Base-by-base conservation (phyloP, 2,797 vertebrate species). In the Sebastes itinus region DNA sequence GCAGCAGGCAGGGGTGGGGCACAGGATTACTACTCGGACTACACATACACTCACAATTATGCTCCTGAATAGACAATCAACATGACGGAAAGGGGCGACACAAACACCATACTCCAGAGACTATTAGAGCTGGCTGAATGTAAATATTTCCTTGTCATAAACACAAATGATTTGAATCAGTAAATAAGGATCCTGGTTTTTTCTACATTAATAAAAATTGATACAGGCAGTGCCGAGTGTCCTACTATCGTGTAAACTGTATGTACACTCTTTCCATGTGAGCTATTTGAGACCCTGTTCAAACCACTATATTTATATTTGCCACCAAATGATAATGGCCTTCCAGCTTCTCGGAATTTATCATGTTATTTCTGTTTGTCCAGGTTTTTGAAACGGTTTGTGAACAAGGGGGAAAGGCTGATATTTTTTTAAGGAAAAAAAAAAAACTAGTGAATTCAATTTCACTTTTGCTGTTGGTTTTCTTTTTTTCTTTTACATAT, bases 261-360 rank as follows among this genome's bases (percentile, higher is more conserved):
- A 92, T 88, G 90, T 94, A 93, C 87, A 90, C 92, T 95, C 93
- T 96, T 94, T 94, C 91, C 92, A 90, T 93, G 92, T 90, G 84
- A 94, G 77, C 92, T 92, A 78, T 95, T 94, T 94, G 87, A 94
- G 81, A 96, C 93, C 94, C 93, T 92, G 91, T 96, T 94, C 95
- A 95, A 94, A 96, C 96, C 96, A 96, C 95, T 96, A 96, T 96
- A 96, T 96, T 96, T 96, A 96, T 96, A 96, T 95, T 94, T 95
- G 95, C 95, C 96, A 95, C 93, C 92, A 95, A 94, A 95, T 93
- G 92, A 90, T 89, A 81, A 95, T 92, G 94, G 94, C 95, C 94
- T 96, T 95, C 93, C 94, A 91, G 88, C 81, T 92, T 92, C 84
- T 90, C 55, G 65, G 89, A 93, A 88, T 88, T 93, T 75, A 88